phyloP scores from a whole-genome alignment of 2,797 vertebrate genomes.

The Bradypus variegatus region DNA sequence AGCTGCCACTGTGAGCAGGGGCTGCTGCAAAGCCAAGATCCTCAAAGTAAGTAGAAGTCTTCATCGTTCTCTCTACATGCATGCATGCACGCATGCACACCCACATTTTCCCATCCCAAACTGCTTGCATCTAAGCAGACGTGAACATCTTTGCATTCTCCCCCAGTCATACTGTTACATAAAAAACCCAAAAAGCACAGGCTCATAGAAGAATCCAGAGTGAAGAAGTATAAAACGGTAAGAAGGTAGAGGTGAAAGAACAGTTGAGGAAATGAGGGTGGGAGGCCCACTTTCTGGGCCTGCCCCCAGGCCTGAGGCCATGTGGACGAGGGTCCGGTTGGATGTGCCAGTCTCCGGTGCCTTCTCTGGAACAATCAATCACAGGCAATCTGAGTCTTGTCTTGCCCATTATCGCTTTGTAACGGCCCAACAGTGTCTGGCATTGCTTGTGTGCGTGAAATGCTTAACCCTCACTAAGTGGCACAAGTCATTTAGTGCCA shows the following conservation, averaged over 20 bases:
- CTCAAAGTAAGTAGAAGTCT: neutral
- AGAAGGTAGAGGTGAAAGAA: neutral
- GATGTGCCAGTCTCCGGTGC: accelerated
- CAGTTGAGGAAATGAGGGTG: neutral
- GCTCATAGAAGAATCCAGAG: neutral
- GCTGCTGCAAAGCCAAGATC: neutral
- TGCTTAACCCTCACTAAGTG: neutral
- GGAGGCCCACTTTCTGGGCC: neutral
- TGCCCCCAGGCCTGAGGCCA: neutral
- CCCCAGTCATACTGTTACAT: neutral
- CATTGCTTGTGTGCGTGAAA: neutral
- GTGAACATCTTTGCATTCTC: neutral
- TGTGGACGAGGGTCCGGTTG: accelerated
- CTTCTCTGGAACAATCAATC: too few species aligned
- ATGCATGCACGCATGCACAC: neutral
- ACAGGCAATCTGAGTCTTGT: neutral
- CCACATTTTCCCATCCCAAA: neutral
- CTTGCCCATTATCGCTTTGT: neutral
- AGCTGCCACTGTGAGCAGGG: neutral
- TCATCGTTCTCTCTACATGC: neutral
- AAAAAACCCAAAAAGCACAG: neutral
- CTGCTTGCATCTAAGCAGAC: neutral
- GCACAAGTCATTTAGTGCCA: neutral
- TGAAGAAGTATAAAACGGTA: neutral
- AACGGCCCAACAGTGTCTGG: neutral